phyloP scores from a whole-genome alignment of 2,797 vertebrate species.

The Anguilla obscura region DNA sequence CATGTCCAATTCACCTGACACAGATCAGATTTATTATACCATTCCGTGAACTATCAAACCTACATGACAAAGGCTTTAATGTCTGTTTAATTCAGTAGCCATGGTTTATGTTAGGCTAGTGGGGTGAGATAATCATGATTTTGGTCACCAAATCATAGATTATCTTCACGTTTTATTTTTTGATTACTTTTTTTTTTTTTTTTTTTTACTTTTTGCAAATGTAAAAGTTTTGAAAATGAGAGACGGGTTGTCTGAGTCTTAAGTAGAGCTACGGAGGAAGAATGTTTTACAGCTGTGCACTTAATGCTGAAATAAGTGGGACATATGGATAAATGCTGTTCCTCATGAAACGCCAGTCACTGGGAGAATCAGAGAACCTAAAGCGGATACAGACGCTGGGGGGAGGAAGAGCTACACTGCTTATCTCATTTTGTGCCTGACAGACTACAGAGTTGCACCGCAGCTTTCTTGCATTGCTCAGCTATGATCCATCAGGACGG shows the following conservation, averaged over 20 bases:
- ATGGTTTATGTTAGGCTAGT: constrained; percentile 47
- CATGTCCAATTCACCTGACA: constrained; percentile 31
- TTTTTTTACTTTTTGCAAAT: constrained; percentile 20
- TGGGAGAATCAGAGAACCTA: neutral
- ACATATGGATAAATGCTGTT: neutral
- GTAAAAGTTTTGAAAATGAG: constrained; percentile 25
- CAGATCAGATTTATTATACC: constrained; percentile 34
- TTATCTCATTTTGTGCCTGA: neutral
- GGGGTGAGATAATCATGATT: constrained; percentile 21
- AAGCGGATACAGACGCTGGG: neutral
- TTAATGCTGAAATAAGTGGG: neutral
- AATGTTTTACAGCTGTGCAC: neutral
- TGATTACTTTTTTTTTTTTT: constrained; percentile 43
- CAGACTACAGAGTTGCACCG: neutral
- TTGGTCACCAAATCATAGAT: neutral
- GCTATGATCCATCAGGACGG: neutral
- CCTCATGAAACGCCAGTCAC: neutral
- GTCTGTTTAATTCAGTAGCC: constrained; percentile 44
- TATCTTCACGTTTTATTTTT: neutral
- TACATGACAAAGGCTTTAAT: constrained; percentile 46
- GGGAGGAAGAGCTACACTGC: neutral
- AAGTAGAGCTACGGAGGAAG: neutral
- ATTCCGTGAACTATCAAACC: constrained; percentile 44
- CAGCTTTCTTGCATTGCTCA: neutral
- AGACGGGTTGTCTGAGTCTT: neutral